Evolutionary conservation across 2,113 vertebrate genomes (phyloP).

Genomic region (Pangasianodon gigas): DNA sequence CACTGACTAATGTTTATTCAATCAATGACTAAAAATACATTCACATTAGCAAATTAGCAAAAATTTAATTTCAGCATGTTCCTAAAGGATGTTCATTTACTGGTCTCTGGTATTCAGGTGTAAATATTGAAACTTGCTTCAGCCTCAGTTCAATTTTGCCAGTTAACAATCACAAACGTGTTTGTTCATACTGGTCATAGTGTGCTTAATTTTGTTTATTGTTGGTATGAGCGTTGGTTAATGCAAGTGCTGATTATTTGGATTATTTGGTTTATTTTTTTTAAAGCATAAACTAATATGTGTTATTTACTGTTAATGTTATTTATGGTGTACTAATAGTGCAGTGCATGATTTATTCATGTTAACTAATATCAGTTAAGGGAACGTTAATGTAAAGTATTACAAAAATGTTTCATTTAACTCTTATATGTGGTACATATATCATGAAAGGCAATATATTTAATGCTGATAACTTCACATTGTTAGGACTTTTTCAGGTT

Average conservation of each 20-base stretch:
- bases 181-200: too few species aligned
- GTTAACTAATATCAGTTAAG: not conserved
- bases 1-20: not conserved
- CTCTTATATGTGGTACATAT: too few species aligned
- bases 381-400: not conserved
- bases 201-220: not conserved
- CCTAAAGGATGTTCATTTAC: not conserved
- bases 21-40: not conserved
- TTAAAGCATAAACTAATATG: not conserved
- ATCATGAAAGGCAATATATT: not conserved
- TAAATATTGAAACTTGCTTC: not conserved
- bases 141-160: not conserved
- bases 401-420: not conserved
- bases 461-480: not conserved
- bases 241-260: not conserved
- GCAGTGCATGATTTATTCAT: not conserved
- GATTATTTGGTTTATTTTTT: not conserved
- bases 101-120: not conserved
- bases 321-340: not conserved
- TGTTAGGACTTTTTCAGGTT: not conserved
- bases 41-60: not conserved
- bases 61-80: not conserved
- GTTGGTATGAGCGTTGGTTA: not conserved
- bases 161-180: not conserved
- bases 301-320: not conserved